Percentiles rank a stretch among this genome's conserved stretches.
phyloP scores from a whole-genome alignment of 1,140 invertebrate species.

The Neotoxoptera formosana region DNA sequence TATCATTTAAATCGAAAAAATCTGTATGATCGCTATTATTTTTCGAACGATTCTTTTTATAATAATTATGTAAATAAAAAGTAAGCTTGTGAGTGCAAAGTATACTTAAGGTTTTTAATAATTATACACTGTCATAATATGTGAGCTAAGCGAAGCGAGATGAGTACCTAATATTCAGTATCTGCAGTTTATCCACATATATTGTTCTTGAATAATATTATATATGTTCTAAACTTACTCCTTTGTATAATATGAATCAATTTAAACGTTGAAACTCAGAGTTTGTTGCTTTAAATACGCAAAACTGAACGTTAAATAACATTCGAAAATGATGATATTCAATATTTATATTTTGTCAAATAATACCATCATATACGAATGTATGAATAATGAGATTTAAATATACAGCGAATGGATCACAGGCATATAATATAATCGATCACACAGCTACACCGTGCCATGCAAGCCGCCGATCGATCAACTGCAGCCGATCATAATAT shows the following conservation, averaged over 20 bases:
- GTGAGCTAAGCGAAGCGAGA: background rate
- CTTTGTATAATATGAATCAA: background rate
- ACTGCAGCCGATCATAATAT: constrained; percentile 18
- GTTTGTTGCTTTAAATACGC: background rate
- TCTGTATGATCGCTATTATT: too few species aligned
- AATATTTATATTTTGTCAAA: background rate
- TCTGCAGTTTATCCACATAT: background rate
- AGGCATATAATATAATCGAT: background rate
- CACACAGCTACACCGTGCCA: background rate
- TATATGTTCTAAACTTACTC: background rate
- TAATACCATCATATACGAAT: background rate
- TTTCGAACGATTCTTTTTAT: too few species aligned
- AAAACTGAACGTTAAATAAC: background rate
- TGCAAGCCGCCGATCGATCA: constrained; percentile 2
- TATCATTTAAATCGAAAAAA: too few species aligned
- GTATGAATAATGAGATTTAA: constrained; percentile 12
- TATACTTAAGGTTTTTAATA: background rate
- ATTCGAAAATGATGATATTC: background rate
- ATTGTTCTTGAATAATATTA: too few species aligned
- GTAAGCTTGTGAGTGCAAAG: background rate
- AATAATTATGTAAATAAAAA: background rate
- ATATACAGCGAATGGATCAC: background rate
- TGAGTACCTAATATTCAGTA: background rate
- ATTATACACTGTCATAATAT: background rate
- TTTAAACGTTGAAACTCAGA: background rate